A percentile compares a stretch with the other conserved stretches of the same genome.
Evolutionary conservation across 1,140 invertebrate species (phyloP).

Genomic region (Trichogramma pretiosum): DNA sequence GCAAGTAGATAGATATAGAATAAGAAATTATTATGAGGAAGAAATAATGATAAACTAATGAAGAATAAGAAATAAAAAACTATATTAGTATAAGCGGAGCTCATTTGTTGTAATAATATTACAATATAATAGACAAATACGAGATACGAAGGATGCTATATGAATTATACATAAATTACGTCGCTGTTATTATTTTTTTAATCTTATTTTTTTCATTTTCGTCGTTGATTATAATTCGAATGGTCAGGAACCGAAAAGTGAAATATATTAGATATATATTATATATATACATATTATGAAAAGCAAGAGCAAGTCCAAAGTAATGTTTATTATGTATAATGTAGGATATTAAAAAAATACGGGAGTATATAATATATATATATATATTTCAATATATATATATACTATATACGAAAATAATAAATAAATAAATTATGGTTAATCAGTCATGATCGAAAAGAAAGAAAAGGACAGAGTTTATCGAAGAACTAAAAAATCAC

Average conservation of each 20-base stretch:
- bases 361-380: too few relatives aligned
- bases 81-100: background rate
- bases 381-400: too few relatives aligned
- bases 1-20: background rate
- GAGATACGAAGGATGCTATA: background rate
- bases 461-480: background rate
- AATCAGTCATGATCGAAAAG: background rate
- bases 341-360: too few relatives aligned
- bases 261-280: conserved; percentile 3
- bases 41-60: conserved; percentile 1
- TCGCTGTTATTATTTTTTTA: conserved; percentile 10
- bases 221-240: background rate
- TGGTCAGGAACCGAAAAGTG: conserved; percentile 5
- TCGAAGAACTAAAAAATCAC: conserved; percentile 4
- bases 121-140: background rate
- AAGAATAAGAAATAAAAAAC: conserved; percentile 2
- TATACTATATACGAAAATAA: too few relatives aligned
- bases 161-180: background rate
- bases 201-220: too few relatives aligned
- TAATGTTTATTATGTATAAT: conserved; percentile 9
- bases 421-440: background rate
- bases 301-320: conserved; percentile 9
- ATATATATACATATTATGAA: background rate
- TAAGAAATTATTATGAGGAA: too few relatives aligned
- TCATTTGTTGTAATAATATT: conserved; percentile 10